A percentile compares a stretch with the other conserved stretches of the same genome.
phyloP scores from a whole-genome alignment of 1,140 invertebrate genomes.

The Pteromalus puparum region DNA sequence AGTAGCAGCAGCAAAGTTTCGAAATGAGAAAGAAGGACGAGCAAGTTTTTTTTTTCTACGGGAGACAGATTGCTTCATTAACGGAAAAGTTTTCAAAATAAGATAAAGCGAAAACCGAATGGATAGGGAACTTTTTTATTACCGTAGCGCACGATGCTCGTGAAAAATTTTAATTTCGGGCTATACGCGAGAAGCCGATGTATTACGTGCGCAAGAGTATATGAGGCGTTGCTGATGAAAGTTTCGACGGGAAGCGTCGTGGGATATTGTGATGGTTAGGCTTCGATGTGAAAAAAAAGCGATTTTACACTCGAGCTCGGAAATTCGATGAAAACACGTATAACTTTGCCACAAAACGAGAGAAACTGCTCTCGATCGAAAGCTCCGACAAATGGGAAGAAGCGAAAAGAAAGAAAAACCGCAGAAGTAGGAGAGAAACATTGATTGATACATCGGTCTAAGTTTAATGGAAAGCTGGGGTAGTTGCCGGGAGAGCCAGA shows the following conservation, averaged over 20 bases:
- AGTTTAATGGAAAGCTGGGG: conserved; percentile 46
- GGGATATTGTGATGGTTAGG: background rate
- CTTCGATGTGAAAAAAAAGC: conserved; percentile 13
- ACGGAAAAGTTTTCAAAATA: conserved; percentile 52
- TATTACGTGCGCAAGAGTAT: background rate
- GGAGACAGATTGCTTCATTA: conserved; percentile 53
- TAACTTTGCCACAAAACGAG: background rate
- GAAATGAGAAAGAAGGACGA: conserved; percentile 14
- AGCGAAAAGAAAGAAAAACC: conserved; percentile 7
- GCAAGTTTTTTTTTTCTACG: conserved; percentile 1
- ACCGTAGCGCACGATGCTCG: background rate
- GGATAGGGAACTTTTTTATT: conserved; percentile 44
- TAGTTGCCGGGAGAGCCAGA: background rate
- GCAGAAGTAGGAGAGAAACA: conserved; percentile 1
- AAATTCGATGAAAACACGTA: background rate
- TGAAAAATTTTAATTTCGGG: conserved; percentile 44
- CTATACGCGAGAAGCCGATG: background rate
- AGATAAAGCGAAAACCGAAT: conserved; percentile 46
- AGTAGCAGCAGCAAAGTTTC: conserved; percentile 16
- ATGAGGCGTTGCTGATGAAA: background rate
- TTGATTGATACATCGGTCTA: conserved; percentile 51
- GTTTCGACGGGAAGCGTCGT: background rate
- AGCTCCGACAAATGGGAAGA: conserved; percentile 15
- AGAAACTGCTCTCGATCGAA: conserved; percentile 36
- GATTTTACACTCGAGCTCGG: background rate